These are phyloP conservation scores for Spheniscus humboldti DNA, from an alignment of 2,797 vertebrate species.

Conservation along the genomic window DNA sequence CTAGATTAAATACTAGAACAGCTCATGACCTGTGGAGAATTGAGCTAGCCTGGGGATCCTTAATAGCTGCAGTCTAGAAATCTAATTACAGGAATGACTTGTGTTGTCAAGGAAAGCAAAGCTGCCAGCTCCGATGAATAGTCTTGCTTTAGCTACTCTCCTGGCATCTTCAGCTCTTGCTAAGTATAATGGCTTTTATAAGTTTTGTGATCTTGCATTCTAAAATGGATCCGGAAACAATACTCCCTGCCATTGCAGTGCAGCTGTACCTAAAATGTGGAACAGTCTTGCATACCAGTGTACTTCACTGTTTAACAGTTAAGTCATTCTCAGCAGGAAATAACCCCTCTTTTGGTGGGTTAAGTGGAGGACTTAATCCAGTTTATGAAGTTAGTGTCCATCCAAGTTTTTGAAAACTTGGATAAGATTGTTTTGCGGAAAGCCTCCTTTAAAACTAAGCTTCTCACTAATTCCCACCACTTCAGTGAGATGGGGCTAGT, in stretches of 20 bases:
- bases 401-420: not conserved
- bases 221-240: not conserved
- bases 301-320: not conserved
- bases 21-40: not conserved
- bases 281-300: not conserved
- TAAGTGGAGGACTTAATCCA: not conserved
- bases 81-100: conserved; percentile 20
- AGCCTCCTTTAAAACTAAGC: not conserved
- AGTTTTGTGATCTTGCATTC: not conserved
- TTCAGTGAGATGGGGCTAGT: not conserved
- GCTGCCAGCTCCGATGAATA: not conserved
- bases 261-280: not conserved
- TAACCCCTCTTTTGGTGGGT: not conserved
- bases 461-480: not conserved
- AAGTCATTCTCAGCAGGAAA: not conserved
- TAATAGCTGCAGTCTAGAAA: not conserved
- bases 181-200: not conserved
- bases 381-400: not conserved
- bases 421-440: not conserved
- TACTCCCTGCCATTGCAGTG: not conserved
- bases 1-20: not conserved
- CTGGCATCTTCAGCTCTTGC: not conserved
- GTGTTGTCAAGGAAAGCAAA: not conserved
- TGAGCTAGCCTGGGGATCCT: not conserved
- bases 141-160: not conserved